phyloP scores from a whole-genome alignment of 2,113 vertebrate genomes.

The Caranx melampygus region DNA sequence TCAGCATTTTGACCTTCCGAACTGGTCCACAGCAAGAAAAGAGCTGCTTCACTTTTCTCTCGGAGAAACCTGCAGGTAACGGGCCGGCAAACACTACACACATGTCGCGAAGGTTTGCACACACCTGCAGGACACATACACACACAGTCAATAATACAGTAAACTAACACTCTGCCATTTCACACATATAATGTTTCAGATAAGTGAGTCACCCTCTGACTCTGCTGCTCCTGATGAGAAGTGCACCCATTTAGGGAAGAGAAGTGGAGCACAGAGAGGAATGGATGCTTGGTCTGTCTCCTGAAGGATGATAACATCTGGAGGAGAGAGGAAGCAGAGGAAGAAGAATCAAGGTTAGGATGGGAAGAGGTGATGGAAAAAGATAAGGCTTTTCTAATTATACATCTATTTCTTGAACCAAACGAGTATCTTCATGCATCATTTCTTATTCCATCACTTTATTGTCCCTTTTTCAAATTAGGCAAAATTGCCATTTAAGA shows the following conservation, averaged over 20 bases:
- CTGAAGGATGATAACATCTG: conserved; percentile 86
- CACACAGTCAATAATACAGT: background rate
- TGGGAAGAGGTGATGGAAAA: background rate
- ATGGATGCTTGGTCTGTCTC: conserved; percentile 75
- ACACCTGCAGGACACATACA: conserved; percentile 74
- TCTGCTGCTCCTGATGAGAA: conserved; percentile 38
- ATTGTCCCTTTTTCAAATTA: too few species aligned
- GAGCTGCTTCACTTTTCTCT: conserved; percentile 81
- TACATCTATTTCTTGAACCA: too few species aligned
- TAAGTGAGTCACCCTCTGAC: conserved; percentile 47
- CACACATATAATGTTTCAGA: background rate
- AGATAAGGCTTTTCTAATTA: background rate
- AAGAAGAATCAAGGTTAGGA: background rate
- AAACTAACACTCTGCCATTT: background rate
- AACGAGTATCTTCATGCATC: too few species aligned
- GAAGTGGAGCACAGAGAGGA: conserved; percentile 87
- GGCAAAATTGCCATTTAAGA: too few species aligned
- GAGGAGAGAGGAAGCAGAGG: background rate
- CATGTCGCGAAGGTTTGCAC: conserved; percentile 83
- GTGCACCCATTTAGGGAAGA: conserved; percentile 75
- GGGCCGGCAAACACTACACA: conserved; percentile 89
- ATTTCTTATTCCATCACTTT: too few species aligned
- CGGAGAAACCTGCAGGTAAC: conserved; percentile 78
- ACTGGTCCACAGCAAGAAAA: conserved; percentile 87
- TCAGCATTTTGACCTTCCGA: conserved; percentile 80